phyloP scores from a whole-genome alignment of 2,113 vertebrate genomes.

The Ancistrus triradiatus region DNA sequence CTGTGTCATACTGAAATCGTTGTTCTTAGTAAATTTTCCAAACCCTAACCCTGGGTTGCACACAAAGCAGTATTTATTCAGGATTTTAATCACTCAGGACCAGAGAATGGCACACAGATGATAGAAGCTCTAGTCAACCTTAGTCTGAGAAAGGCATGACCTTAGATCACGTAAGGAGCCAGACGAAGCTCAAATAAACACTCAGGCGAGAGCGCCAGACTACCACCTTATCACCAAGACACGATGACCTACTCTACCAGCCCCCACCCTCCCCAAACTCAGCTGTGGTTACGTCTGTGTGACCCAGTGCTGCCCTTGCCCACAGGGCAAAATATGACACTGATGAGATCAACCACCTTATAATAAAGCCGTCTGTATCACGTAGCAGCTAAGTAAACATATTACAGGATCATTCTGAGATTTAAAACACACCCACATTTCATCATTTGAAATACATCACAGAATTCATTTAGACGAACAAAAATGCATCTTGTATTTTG shows the following conservation, averaged over 20 bases:
- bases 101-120: too few species aligned
- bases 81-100: too few species aligned
- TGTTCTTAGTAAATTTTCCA: too few species aligned
- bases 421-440: not conserved
- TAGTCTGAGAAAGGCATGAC: constrained; percentile 36
- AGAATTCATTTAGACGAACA: not conserved
- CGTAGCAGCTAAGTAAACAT: not conserved
- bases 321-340: constrained; percentile 15
- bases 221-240: constrained; percentile 40
- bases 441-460: not conserved
- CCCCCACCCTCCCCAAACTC: constrained; percentile 19
- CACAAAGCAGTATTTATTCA: too few species aligned
- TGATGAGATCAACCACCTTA: not conserved
- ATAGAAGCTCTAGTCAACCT: constrained; percentile 26
- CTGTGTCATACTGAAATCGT: too few species aligned
- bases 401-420: not conserved
- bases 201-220: constrained; percentile 11
- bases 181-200: constrained; percentile 47
- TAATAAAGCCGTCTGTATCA: not conserved
- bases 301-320: not conserved
- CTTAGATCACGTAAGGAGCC: constrained; percentile 27
- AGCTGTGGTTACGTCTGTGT: constrained; percentile 26
- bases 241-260: constrained; percentile 18
- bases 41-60: too few species aligned
- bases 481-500: not conserved